A percentile compares a stretch with the other conserved stretches of the same genome.
phyloP scores from a whole-genome alignment of 2,888 invertebrate species.

The Hermaeophaga mercurialis region DNA sequence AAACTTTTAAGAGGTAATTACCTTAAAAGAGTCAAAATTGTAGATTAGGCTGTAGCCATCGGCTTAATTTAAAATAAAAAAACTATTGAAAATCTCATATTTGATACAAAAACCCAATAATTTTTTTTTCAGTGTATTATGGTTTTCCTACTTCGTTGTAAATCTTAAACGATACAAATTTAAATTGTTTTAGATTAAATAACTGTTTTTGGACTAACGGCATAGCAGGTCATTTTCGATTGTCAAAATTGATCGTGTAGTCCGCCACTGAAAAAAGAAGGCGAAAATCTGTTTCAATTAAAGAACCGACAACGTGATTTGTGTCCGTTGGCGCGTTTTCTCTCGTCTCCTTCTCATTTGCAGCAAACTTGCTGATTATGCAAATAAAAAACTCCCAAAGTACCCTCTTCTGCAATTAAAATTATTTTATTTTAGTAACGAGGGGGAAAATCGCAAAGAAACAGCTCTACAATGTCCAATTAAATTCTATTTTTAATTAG shows the following conservation, averaged over 20 bases:
- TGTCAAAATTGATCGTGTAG: too few relatives aligned
- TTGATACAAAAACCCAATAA: background rate
- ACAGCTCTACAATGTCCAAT: background rate
- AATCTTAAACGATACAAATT: too few relatives aligned
- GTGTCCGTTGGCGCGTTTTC: constrained; percentile 6
- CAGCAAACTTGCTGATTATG: constrained; percentile 29
- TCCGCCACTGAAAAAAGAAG: constrained; percentile 9
- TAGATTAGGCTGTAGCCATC: too few relatives aligned
- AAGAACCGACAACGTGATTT: constrained; percentile 21
- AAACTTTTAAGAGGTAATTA: too few relatives aligned
- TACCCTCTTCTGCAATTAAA: constrained; percentile 29
- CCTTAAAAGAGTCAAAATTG: too few relatives aligned
- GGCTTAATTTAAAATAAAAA: too few relatives aligned
- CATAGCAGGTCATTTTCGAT: too few relatives aligned
- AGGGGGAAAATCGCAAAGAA: background rate
- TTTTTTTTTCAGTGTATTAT: background rate
- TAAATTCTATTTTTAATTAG: background rate
- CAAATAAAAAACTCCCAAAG: constrained; percentile 29
- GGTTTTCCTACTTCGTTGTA: too few relatives aligned
- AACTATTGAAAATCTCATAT: too few relatives aligned
- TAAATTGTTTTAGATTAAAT: too few relatives aligned
- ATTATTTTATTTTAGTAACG: constrained; percentile 13
- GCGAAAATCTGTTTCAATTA: constrained; percentile 22
- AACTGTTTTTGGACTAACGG: too few relatives aligned
- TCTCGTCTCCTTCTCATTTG: constrained; percentile 3